A percentile compares a stretch with the other conserved stretches of the same genome.
Evolutionary conservation across 2,797 vertebrate genomes (phyloP).

Genomic region (Argya squamiceps): DNA sequence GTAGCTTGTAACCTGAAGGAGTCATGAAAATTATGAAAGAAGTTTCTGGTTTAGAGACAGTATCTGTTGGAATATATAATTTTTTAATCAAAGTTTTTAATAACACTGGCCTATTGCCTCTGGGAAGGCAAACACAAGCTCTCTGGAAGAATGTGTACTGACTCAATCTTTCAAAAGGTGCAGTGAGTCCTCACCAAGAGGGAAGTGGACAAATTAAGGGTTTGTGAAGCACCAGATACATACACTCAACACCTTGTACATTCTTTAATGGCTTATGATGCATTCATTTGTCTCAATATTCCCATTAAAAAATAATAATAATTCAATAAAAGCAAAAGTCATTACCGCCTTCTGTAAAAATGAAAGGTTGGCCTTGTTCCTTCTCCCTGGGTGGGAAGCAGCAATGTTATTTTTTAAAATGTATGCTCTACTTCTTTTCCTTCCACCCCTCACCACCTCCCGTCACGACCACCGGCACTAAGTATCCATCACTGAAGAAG

Average conservation of each 20-base stretch:
- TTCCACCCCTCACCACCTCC: neutral
- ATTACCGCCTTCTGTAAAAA: neutral
- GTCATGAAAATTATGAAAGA: neutral
- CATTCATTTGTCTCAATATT: neutral
- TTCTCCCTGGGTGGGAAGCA: neutral
- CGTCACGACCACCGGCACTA: fast-evolving
- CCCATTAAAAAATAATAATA: neutral
- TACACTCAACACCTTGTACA: neutral
- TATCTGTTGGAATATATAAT: neutral
- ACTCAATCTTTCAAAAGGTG: neutral
- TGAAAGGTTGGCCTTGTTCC: neutral
- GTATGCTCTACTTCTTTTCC: neutral
- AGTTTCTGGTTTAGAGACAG: neutral
- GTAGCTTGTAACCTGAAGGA: neutral
- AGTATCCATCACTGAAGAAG: neutral
- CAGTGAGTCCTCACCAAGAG: neutral
- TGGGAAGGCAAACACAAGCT: neutral
- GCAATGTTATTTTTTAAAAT: neutral
- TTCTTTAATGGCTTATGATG: neutral
- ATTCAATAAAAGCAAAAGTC: neutral
- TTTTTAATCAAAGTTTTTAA: neutral
- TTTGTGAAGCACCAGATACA: neutral
- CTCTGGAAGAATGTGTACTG: neutral
- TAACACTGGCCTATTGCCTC: neutral
- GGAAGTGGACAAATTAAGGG: neutral